These are phyloP conservation scores for Seriola rivoliana DNA, from an alignment of 2,113 vertebrate species.

Conservation along the genomic window DNA sequence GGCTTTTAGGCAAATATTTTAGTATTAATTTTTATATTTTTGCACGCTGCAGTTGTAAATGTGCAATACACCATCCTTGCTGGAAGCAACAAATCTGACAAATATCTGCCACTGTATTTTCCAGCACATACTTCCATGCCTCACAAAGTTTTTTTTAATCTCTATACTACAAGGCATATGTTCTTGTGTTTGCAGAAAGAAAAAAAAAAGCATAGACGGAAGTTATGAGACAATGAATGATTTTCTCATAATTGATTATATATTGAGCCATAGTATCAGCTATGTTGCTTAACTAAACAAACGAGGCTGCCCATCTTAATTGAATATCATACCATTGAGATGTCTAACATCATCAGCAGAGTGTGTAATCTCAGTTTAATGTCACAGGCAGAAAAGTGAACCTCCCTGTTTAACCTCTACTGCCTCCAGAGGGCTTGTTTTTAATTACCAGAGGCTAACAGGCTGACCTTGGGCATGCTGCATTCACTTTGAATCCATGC, in stretches of 20 bases:
- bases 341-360: slow-evolving; percentile 68
- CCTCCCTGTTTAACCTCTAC: slow-evolving; percentile 88
- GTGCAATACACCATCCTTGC: slow-evolving; percentile 52
- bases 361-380: slow-evolving; percentile 79
- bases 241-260: slow-evolving; percentile 19
- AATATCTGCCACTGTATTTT: slow-evolving; percentile 73
- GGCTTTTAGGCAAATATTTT: slow-evolving; percentile 9
- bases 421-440: slow-evolving; percentile 89
- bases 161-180: slow-evolving; percentile 3
- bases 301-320: slow-evolving; percentile 11
- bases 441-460: slow-evolving; percentile 94
- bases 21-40: slow-evolving; percentile 1
- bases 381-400: slow-evolving; percentile 80
- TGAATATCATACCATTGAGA: slow-evolving; percentile 31
- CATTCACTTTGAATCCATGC: slow-evolving; percentile 87
- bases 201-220: not conserved
- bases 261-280: slow-evolving; percentile 1
- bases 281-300: slow-evolving; percentile 47
- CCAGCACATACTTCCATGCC: slow-evolving; percentile 64
- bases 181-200: not conserved
- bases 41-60: slow-evolving; percentile 21
- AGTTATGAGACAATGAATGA: not conserved
- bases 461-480: slow-evolving; percentile 88
- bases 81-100: slow-evolving; percentile 59
- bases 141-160: slow-evolving; percentile 19